phyloP scores from a whole-genome alignment of 1,140 invertebrate species.

The Delia radicum region DNA sequence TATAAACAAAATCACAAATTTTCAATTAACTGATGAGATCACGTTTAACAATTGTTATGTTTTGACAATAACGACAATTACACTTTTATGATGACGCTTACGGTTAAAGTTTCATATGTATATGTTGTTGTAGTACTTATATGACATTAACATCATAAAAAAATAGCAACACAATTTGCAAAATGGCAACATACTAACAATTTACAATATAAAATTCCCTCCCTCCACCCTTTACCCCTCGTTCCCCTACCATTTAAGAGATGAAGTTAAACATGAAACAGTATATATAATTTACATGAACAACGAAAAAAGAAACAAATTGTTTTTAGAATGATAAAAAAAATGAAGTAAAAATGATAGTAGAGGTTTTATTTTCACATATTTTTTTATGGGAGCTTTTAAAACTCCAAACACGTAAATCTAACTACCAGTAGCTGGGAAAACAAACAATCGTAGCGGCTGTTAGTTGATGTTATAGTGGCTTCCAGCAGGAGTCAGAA shows the following conservation, averaged over 20 bases:
- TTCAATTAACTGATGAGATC: background rate
- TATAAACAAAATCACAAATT: background rate
- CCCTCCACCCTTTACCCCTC: background rate
- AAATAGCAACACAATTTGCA: background rate
- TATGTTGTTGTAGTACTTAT: background rate
- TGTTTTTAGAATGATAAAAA: background rate
- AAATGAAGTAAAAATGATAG: background rate
- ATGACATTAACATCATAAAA: background rate
- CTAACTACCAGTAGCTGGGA: background rate
- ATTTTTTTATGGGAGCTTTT: background rate
- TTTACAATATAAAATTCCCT: background rate
- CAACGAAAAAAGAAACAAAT: background rate
- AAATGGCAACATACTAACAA: background rate
- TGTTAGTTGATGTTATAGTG: background rate
- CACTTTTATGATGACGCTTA: background rate
- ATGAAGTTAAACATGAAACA: background rate
- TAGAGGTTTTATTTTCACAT: background rate
- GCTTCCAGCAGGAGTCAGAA: background rate
- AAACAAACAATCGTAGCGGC: background rate
- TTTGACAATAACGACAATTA: background rate
- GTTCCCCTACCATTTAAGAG: background rate
- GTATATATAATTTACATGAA: background rate
- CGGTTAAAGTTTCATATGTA: background rate
- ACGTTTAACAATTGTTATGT: background rate
- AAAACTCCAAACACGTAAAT: conserved; percentile 1